Conservation (phyloP, 2,113 vertebrate genomes). For the Neoarius graeffei region DNA sequence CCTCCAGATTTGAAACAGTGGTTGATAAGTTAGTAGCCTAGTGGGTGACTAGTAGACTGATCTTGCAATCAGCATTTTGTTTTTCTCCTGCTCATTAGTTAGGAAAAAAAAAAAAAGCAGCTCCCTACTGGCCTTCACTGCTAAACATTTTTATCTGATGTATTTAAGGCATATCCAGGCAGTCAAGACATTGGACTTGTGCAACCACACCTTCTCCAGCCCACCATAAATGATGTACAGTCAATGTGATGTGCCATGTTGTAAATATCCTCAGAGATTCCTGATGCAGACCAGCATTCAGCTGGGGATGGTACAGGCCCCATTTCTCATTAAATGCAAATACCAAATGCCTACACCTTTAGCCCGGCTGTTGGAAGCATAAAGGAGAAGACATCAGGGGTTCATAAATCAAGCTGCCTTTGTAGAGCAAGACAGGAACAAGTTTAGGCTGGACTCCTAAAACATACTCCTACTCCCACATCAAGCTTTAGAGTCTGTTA, state of each 20-base stretch:
- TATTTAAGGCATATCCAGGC: not conserved
- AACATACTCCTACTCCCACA: not conserved
- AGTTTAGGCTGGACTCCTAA: not conserved
- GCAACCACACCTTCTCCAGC: not conserved
- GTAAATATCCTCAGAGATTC: slow-evolving; percentile 33
- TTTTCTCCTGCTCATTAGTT: not conserved
- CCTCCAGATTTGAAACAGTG: not conserved
- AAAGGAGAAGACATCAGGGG: not conserved
- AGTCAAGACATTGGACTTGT: not conserved
- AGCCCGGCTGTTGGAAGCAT: not conserved
- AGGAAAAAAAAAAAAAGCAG: not conserved
- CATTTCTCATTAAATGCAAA: slow-evolving; percentile 22
- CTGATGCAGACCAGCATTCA: slow-evolving; percentile 9
- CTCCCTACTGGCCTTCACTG: not conserved
- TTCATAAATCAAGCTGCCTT: not conserved
- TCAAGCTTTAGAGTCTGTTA: not conserved
- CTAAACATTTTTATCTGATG: too few relatives aligned
- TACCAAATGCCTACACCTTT: slow-evolving; percentile 22
- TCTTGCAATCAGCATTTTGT: not conserved
- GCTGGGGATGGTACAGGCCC: not conserved
- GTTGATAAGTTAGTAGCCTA: not conserved
- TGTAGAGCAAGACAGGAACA: not conserved
- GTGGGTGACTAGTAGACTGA: not conserved
- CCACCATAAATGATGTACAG: too few relatives aligned
- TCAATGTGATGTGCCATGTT: too few relatives aligned